phyloP scores from a whole-genome alignment of 2,888 invertebrate genomes.

The Nymphalis polychloros region DNA sequence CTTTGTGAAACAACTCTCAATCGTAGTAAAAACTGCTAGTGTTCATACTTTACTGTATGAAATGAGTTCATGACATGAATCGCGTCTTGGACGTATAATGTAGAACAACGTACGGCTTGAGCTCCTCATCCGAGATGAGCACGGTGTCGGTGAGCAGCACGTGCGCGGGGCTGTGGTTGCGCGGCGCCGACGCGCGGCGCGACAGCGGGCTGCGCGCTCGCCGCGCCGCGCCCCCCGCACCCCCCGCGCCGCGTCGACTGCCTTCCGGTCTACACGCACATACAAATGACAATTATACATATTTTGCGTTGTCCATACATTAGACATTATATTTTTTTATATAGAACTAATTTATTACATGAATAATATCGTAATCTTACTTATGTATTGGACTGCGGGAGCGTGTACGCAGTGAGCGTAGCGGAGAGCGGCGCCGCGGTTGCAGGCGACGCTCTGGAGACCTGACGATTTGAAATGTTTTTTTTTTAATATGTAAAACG shows the following conservation, averaged over 20 bases:
- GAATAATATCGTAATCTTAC: slow-evolving; percentile 37
- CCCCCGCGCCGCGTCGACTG: too few relatives aligned
- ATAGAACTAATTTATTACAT: too few relatives aligned
- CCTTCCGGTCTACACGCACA: neutral
- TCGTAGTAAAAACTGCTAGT: too few relatives aligned
- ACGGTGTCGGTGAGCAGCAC: slow-evolving; percentile 64
- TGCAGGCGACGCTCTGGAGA: slow-evolving; percentile 41
- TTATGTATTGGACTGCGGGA: slow-evolving; percentile 53
- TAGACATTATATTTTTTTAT: too few relatives aligned
- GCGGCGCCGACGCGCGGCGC: slow-evolving; percentile 53
- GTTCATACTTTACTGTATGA: too few relatives aligned
- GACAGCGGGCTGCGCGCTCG: slow-evolving; percentile 64
- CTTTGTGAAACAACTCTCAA: too few relatives aligned
- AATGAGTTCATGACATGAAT: too few relatives aligned
- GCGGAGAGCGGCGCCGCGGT: slow-evolving; percentile 37
- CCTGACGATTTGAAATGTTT: slow-evolving; percentile 13
- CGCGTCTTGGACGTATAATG: too few relatives aligned
- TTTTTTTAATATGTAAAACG: too few relatives aligned
- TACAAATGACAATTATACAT: too few relatives aligned
- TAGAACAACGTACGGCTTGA: slow-evolving; percentile 56
- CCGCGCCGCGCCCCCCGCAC: slow-evolving; percentile 21
- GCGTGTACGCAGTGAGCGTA: slow-evolving; percentile 41
- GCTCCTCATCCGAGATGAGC: slow-evolving; percentile 72
- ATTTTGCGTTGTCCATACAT: too few relatives aligned
- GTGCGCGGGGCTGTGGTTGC: slow-evolving; percentile 55